Base-by-base conservation (phyloP, 2,113 vertebrate species). In the Hippoglossus stenolepis region DNA sequence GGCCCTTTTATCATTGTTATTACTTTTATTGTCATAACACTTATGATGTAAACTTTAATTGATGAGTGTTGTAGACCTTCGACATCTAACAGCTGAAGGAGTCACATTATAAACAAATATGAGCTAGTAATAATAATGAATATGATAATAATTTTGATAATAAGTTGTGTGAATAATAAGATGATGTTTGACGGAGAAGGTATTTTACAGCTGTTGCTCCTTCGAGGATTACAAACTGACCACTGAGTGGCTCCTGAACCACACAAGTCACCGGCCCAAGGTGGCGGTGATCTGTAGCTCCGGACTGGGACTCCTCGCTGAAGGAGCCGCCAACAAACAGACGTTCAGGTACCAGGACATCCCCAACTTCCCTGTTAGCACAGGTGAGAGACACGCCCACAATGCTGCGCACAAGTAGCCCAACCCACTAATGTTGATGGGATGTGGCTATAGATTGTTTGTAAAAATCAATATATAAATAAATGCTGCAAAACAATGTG, bases 291-390 rank as follows among this genome's bases (percentile, higher is more conserved):
- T 94, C 67, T 94, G 93, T 3, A 93, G 94, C 2, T 93, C 93
- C 0, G 94, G 93, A 59, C 91, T 94, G 1, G 88, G 93, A 0
- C 81, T 91, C 7, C 84, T 94, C 5, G 93, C 91, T 0, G 90
- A 94, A 2, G 74, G 64, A 10, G 84, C 87, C 13, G 2, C 80
- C 11, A 76, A 92, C 83, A 91, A 90, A 49, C 86, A 94, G 73
- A 77, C 54, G 64, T 92, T 95, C 76, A 86, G 67, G 63, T 95
- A 94, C 72, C 77, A 90, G 62, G 93, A 94, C 61, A 93, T 95
- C 75, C 94, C 93, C 35, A 93, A 94, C 83, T 95, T 95, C 71
- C 93, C 93, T 1, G 72, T 93, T 35, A 94, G 93, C 86, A 94
- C 94, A 84, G 93, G 93, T 95, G 73, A 77, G 80, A 15, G 51